phyloP scores from a whole-genome alignment of 2,888 invertebrate species.

The Cataglyphis livida region DNA sequence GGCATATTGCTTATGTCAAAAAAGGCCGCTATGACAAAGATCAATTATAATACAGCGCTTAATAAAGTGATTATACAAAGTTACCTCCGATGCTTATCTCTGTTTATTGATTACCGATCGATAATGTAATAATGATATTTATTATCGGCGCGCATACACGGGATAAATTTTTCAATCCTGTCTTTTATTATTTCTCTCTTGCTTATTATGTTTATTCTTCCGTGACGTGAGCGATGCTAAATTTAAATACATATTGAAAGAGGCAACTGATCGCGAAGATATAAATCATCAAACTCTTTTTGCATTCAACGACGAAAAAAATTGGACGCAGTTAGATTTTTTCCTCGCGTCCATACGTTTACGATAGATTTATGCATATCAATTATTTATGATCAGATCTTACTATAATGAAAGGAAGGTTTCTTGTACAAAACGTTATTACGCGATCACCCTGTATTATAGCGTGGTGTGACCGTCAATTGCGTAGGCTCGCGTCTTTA shows the following conservation, averaged over 20 bases:
- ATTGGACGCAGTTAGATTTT: background rate
- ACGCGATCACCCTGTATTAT: constrained; percentile 74
- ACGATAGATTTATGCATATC: constrained; percentile 1
- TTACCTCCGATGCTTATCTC: constrained; percentile 49
- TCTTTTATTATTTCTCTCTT: constrained; percentile 24
- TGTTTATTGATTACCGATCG: constrained; percentile 66
- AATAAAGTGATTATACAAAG: constrained; percentile 68
- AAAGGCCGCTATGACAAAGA: constrained; percentile 64
- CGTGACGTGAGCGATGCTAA: constrained; percentile 17
- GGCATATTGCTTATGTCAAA: constrained; percentile 44
- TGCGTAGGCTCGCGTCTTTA: constrained; percentile 81
- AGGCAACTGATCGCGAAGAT: constrained; percentile 25
- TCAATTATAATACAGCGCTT: constrained; percentile 61
- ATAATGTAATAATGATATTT: constrained; percentile 55
- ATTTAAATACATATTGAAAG: constrained; percentile 49
- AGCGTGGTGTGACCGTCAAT: constrained; percentile 79
- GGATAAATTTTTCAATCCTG: constrained; percentile 24
- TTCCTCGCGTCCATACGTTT: background rate
- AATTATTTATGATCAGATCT: constrained; percentile 17
- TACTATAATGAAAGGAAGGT: background rate
- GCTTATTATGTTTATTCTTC: constrained; percentile 27
- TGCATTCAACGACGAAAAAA: background rate
- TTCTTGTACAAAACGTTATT: constrained; percentile 53
- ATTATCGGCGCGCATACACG: constrained; percentile 14
- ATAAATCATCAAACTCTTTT: constrained; percentile 19